Conservation (phyloP, 1,140 invertebrate species). For the Trichomalopsis sarcophagae region DNA sequence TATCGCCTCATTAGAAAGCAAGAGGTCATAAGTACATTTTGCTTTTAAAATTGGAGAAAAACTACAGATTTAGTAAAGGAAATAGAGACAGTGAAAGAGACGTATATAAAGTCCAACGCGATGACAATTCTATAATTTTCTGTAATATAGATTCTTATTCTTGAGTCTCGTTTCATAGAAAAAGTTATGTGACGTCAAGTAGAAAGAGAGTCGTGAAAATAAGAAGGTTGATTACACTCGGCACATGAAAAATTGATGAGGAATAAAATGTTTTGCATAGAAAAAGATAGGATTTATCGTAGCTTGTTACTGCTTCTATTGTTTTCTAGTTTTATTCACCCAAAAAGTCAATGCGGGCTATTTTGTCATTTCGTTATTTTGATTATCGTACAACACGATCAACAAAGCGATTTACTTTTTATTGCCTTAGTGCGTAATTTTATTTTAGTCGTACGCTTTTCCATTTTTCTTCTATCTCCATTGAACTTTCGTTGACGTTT, state of each 20-base stretch:
- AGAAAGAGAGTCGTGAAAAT: slow-evolving; percentile 9
- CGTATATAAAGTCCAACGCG: neutral
- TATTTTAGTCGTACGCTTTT: slow-evolving; percentile 2
- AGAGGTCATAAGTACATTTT: slow-evolving; percentile 50
- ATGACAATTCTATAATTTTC: neutral
- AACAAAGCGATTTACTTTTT: slow-evolving; percentile 15
- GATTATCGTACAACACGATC: slow-evolving; percentile 20
- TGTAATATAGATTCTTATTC: neutral
- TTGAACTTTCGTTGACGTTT: slow-evolving; percentile 20
- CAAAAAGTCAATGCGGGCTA: neutral
- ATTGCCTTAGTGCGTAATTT: neutral
- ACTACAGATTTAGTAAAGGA: neutral
- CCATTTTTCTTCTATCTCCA: slow-evolving; percentile 1
- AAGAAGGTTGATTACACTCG: neutral
- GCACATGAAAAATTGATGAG: slow-evolving; percentile 16
- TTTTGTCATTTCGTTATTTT: neutral
- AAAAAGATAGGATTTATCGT: neutral
- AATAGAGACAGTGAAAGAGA: slow-evolving; percentile 2
- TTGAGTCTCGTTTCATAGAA: neutral
- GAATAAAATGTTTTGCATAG: slow-evolving; percentile 16
- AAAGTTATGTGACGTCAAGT: neutral
- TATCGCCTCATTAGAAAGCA: neutral
- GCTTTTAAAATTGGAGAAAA: slow-evolving; percentile 21
- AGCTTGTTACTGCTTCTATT: slow-evolving; percentile 13
- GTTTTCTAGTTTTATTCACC: neutral